Evolutionary conservation across 2,797 vertebrate species (phyloP).

Genomic region (Galago senegalensis): DNA sequence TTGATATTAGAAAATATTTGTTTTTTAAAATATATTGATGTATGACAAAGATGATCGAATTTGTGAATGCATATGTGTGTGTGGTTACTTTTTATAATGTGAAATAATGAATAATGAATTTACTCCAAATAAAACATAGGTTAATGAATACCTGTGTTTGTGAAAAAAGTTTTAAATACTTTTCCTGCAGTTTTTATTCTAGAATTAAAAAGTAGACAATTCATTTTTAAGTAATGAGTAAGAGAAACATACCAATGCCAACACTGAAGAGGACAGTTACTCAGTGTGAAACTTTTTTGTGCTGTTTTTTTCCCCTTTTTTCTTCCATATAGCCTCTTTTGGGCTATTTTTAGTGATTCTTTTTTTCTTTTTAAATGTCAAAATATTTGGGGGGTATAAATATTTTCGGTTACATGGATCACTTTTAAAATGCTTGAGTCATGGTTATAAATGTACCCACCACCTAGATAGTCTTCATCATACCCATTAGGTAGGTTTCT

Average conservation of each 20-base stretch:
- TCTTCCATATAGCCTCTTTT: neutral
- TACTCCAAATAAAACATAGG: constrained; percentile 90
- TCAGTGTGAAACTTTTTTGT: neutral
- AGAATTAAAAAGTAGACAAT: constrained; percentile 75
- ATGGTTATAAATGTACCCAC: too few species aligned
- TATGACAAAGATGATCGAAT: constrained; percentile 90
- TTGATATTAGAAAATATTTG: constrained; percentile 87
- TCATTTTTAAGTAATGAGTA: neutral
- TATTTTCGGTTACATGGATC: too few species aligned
- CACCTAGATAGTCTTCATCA: too few species aligned
- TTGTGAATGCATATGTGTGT: constrained; percentile 89
- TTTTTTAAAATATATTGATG: constrained; percentile 88
- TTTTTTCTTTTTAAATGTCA: too few species aligned
- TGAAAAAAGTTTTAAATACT: constrained; percentile 83
- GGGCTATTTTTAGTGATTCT: neutral
- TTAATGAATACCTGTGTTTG: constrained; percentile 88
- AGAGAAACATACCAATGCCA: neutral
- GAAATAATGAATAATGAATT: constrained; percentile 87
- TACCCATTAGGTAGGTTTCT: too few species aligned
- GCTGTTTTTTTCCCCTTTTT: neutral
- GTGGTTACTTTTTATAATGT: constrained; percentile 91
- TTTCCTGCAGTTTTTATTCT: constrained; percentile 86
- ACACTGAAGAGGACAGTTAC: neutral
- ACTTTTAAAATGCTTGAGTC: too few species aligned
- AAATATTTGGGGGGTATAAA: too few species aligned